Conservation (phyloP, 2,113 vertebrate species). For the Nothobranchius kuhntae region DNA sequence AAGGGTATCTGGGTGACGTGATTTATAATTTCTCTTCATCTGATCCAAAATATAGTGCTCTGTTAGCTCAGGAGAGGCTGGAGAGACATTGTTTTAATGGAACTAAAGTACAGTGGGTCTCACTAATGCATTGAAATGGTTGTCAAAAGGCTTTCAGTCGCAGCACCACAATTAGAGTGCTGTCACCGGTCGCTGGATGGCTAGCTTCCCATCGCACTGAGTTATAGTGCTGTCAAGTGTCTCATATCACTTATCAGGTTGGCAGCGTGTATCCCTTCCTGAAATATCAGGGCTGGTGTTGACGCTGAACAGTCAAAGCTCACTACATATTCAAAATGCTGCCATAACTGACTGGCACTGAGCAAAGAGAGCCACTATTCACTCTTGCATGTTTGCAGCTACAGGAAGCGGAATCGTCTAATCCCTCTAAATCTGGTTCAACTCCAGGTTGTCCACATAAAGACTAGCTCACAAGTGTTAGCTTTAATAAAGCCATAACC, state of each 20-base stretch:
- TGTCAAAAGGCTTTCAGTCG: slow-evolving; percentile 75
- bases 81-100: slow-evolving; percentile 69
- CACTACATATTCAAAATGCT: slow-evolving; percentile 52
- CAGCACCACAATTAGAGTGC: slow-evolving; percentile 67
- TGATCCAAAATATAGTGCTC: slow-evolving; percentile 46
- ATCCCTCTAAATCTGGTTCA: not conserved
- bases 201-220: slow-evolving; percentile 60
- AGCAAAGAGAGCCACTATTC: slow-evolving; percentile 20
- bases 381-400: slow-evolving; percentile 20
- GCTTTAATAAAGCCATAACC: slow-evolving; percentile 74
- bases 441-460: slow-evolving; percentile 41
- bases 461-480: slow-evolving; percentile 60
- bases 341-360: slow-evolving; percentile 10
- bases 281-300: slow-evolving; percentile 56
- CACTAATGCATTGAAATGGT: slow-evolving; percentile 71
- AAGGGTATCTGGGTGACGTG: not conserved
- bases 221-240: slow-evolving; percentile 74
- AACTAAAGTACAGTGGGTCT: slow-evolving; percentile 70
- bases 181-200: slow-evolving; percentile 65
- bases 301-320: slow-evolving; percentile 57
- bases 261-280: slow-evolving; percentile 59
- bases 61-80: slow-evolving; percentile 50
- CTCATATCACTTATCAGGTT: slow-evolving; percentile 64
- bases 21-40: slow-evolving; percentile 50
- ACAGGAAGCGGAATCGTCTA: slow-evolving; percentile 8